Percentiles rank a stretch among this genome's conserved stretches.
Conservation (phyloP, 2,888 invertebrate species). For the Chloroclysta siterata region DNA sequence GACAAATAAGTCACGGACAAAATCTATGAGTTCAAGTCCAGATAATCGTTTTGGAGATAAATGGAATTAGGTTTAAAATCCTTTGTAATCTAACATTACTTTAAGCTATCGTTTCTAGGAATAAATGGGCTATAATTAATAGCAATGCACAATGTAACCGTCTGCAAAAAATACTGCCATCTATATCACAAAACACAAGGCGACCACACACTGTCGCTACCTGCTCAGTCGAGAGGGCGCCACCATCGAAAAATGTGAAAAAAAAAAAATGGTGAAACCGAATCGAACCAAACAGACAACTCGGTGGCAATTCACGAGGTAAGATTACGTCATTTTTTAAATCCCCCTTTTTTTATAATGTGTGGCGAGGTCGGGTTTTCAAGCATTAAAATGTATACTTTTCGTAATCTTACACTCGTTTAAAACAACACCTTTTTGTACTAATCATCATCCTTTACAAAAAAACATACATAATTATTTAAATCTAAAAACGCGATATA, state of each 20-base stretch:
- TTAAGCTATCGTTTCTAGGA: constrained; percentile 10
- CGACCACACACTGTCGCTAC: constrained; percentile 22
- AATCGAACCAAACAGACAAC: not conserved
- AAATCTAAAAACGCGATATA: constrained; percentile 38
- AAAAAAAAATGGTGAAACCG: not conserved
- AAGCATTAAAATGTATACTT: not conserved
- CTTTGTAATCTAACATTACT: constrained; percentile 11
- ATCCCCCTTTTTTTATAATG: no score
- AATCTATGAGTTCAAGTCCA: not conserved
- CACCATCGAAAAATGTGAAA: not conserved
- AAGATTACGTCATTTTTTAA: constrained; percentile 15
- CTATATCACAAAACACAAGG: constrained; percentile 47
- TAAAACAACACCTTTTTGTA: constrained; percentile 39
- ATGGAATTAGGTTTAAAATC: constrained; percentile 9
- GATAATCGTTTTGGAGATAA: constrained; percentile 3
- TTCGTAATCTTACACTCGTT: constrained; percentile 13
- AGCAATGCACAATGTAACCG: constrained; percentile 24
- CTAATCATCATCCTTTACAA: constrained; percentile 34
- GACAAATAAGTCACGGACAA: not conserved
- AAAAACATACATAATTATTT: constrained; percentile 32
- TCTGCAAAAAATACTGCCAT: constrained; percentile 44
- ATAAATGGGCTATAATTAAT: constrained; percentile 21
- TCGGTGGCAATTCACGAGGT: not conserved
- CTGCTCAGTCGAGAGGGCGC: constrained; percentile 4
- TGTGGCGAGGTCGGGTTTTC: no score